These are phyloP conservation scores for Andrena hattorfiana DNA, from an alignment of 2,888 invertebrate species.

Conservation along the genomic window DNA sequence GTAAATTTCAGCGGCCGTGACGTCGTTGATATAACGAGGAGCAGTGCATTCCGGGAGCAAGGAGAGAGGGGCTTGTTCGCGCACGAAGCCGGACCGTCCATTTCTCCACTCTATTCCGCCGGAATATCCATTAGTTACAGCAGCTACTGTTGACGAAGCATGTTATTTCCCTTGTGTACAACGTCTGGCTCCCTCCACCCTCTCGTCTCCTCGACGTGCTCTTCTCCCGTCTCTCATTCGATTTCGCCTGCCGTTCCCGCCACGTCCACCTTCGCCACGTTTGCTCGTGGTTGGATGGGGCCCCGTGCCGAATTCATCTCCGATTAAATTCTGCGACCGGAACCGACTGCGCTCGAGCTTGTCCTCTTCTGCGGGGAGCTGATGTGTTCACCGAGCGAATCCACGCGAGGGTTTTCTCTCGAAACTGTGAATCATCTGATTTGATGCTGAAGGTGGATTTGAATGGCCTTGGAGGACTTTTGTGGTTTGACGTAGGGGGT, in stretches of 20 bases:
- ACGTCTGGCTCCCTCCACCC: slow-evolving; percentile 76
- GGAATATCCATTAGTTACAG: slow-evolving; percentile 85
- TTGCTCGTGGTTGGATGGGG: slow-evolving; percentile 68
- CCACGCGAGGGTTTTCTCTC: neutral
- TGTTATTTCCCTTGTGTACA: slow-evolving; percentile 85
- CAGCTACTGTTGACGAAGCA: slow-evolving; percentile 84
- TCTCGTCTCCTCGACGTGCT: slow-evolving; percentile 39
- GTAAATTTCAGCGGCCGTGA: slow-evolving; percentile 66
- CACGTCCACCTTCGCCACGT: slow-evolving; percentile 66
- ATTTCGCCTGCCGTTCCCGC: slow-evolving; percentile 44
- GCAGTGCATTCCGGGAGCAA: slow-evolving; percentile 55
- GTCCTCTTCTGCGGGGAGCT: neutral
- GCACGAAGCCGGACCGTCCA: slow-evolving; percentile 75
- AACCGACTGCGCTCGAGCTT: neutral
- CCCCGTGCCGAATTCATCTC: slow-evolving; percentile 57
- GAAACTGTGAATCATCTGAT: neutral
- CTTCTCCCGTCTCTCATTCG: slow-evolving; percentile 48
- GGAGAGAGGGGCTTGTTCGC: slow-evolving; percentile 59
- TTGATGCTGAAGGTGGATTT: too few relatives aligned
- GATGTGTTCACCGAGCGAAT: neutral
- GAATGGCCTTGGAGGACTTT: too few relatives aligned
- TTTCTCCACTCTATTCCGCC: slow-evolving; percentile 81
- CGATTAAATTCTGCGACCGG: slow-evolving; percentile 51
- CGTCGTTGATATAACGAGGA: slow-evolving; percentile 66
- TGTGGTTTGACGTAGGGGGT: too few relatives aligned